phyloP scores from a whole-genome alignment of 1,140 invertebrate species.

The Drosophila carrolli region DNA sequence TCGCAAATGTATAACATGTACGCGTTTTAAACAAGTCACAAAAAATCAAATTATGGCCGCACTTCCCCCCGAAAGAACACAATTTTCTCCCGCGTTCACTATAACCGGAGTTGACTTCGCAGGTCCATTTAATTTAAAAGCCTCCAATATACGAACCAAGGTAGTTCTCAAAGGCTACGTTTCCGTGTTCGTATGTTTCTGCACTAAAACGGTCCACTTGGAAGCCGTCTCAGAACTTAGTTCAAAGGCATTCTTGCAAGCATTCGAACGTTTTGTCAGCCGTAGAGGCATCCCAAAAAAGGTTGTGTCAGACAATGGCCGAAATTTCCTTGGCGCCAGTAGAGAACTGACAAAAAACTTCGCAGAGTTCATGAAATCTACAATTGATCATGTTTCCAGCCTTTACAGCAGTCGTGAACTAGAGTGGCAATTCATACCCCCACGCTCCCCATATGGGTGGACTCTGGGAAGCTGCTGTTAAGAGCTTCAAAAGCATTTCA shows the following conservation, averaged over 20 bases:
- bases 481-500: not conserved
- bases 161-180: not conserved
- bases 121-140: not conserved
- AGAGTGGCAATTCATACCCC: not conserved
- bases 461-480: not conserved
- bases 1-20: not conserved
- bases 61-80: not conserved
- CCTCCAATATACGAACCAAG: not conserved
- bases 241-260: constrained; percentile 1
- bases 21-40: not conserved
- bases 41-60: not conserved
- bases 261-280: not conserved
- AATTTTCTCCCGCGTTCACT: not conserved
- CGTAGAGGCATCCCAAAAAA: too few species aligned
- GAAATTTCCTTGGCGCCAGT: too few species aligned
- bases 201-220: not conserved
- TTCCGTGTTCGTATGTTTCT: too few species aligned
- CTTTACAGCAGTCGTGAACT: not conserved
- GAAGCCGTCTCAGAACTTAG: constrained; percentile 2
- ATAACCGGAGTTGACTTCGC: not conserved
- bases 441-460: not conserved
- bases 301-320: too few species aligned
- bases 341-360: too few species aligned
- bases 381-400: too few species aligned
- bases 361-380: too few species aligned